Base-by-base conservation (phyloP, 1,140 invertebrate genomes). In the Saccostrea echinata region DNA sequence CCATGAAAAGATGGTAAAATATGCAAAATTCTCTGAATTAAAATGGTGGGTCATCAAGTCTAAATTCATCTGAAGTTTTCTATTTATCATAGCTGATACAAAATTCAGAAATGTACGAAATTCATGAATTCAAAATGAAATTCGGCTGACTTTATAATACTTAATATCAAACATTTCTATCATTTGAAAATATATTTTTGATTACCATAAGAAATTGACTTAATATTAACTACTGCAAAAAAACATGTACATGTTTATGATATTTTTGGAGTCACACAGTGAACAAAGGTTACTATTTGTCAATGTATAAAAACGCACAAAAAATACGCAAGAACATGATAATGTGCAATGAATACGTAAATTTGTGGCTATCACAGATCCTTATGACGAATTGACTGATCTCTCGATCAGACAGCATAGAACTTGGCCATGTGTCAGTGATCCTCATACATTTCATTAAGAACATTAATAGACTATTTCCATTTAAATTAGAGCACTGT, bases 331-430 rank as follows among this genome's bases (percentile, higher is more conserved):
- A 33, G 27, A 30, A 33, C 24, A 30, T 13, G 68, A 71, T 71
- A 13, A 71, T 71, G 27, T 71, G 68, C 68, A 71, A 3, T 33
- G 27, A 71, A 71, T 71, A 71, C 68, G 68, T 71, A 71, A 71
- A 33, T 71, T 71, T 71, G 68, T 71, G 68, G 68, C 68, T 71
- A 71, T 71, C 30, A 16, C 0, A 30, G 27, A 71, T 61, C 55
- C 18, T 0, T 18, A 61, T 61, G 55, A 61, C 16, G 18, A 21
- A 61, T 8, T 71, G 68, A 71, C 27, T 71, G 68, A 71, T 71
- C 68, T 71, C 27, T 71, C 27, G 27, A 71, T 71, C 68, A 71
- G 27, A 71, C 27, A 71, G n/a, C 11, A 71, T 27, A 71, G 27
- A 71, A 71, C 24, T 30, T 71, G 24, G 68, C 27, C 27, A 3